These are phyloP conservation scores for Hexactinellida sp. DNA, from an alignment of 37 sponge, comb jelly and placozoan species.

Conservation along the genomic window DNA sequence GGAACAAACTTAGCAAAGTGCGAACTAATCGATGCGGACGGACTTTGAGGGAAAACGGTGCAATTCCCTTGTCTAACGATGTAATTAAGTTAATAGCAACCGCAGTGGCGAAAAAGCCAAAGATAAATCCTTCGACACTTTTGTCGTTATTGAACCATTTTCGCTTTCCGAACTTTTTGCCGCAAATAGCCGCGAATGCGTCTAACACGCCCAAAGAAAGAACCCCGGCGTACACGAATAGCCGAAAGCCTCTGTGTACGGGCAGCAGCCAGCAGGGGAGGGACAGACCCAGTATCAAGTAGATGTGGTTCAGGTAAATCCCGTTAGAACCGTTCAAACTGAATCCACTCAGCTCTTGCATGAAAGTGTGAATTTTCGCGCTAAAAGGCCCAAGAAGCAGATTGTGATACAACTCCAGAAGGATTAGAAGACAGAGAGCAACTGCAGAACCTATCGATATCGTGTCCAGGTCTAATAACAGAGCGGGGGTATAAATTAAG, in stretches of 20 bases:
- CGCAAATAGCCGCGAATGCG: slow-evolving; percentile 53
- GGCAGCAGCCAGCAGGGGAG: slow-evolving; percentile 75
- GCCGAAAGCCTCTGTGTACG: slow-evolving; percentile 29
- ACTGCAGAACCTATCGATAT: slow-evolving; percentile 33
- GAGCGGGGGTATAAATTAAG: slow-evolving; percentile 42
- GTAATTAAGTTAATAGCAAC: neutral
- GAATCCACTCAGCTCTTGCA: neutral
- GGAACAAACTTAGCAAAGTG: neutral
- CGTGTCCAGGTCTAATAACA: slow-evolving; percentile 30
- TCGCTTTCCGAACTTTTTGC: slow-evolving; percentile 32
- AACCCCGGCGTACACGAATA: slow-evolving; percentile 69
- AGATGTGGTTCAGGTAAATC: slow-evolving; percentile 53
- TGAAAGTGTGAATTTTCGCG: slow-evolving; percentile 12
- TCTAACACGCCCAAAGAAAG: slow-evolving; percentile 73
- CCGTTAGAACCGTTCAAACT: neutral
- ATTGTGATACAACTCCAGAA: slow-evolving; percentile 37
- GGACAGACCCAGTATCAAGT: slow-evolving; percentile 67
- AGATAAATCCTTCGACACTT: neutral
- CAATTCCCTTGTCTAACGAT: neutral
- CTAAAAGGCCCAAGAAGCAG: neutral
- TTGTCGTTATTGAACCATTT: slow-evolving; percentile 21
- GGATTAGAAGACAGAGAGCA: slow-evolving; percentile 22
- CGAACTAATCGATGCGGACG: slow-evolving; percentile 18
- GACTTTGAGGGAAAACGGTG: slow-evolving; percentile 5
- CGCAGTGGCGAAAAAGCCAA: neutral